Conservation (phyloP, 2,888 invertebrate species). For the Gymnocheta viridis region DNA sequence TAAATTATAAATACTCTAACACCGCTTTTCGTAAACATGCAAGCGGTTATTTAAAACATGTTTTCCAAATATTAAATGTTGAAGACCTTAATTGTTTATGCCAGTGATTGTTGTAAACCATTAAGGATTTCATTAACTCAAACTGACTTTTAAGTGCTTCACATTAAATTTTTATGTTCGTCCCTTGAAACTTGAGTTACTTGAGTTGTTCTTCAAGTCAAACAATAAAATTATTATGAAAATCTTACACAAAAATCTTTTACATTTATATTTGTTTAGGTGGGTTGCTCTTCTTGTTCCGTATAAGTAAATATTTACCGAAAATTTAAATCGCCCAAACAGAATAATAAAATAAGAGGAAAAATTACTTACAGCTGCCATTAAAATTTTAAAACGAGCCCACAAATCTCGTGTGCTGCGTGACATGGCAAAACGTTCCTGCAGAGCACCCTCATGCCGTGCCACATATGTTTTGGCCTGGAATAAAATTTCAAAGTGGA, state of each 20-base stretch:
- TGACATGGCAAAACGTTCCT: constrained; percentile 94
- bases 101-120: background rate
- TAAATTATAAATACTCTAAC: too few species aligned
- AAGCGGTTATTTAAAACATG: too few species aligned
- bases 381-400: constrained; percentile 90
- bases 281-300: background rate
- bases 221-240: background rate
- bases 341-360: background rate
- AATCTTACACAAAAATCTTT: background rate
- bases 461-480: constrained; percentile 93
- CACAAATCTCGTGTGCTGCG: constrained; percentile 92
- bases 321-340: constrained; percentile 29
- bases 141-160: background rate
- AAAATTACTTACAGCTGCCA: constrained; percentile 87
- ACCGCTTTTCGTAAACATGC: too few species aligned
- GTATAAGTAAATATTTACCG: constrained; percentile 21
- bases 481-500: constrained; percentile 10
- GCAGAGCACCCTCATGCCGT: constrained; percentile 93
- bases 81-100: background rate
- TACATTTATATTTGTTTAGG: background rate
- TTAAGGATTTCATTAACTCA: background rate
- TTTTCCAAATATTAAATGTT: too few species aligned
- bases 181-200: background rate
- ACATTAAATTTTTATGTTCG: background rate
- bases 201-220: background rate